Conservation (phyloP, 1,140 invertebrate genomes). For the Stegodyphus mimosarum region DNA sequence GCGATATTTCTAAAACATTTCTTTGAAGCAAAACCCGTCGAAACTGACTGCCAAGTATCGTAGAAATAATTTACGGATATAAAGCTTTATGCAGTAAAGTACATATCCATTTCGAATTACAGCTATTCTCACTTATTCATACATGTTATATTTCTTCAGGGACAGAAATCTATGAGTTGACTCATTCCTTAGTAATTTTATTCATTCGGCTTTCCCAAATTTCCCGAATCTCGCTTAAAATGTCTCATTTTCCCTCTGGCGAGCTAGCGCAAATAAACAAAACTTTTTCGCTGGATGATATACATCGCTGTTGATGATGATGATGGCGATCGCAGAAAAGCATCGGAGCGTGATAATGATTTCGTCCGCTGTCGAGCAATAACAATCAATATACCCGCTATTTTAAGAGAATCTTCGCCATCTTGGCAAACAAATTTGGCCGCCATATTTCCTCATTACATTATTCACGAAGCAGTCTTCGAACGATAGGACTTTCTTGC, state of each 20-base stretch:
- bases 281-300: not conserved
- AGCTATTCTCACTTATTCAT: too few relatives aligned
- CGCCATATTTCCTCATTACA: not conserved
- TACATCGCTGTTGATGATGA: slow-evolving; percentile 11
- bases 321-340: slow-evolving; percentile 1
- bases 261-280: not conserved
- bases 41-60: too few relatives aligned
- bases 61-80: too few relatives aligned
- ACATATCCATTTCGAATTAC: too few relatives aligned
- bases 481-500: not conserved
- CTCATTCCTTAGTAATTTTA: not conserved
- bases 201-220: not conserved
- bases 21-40: too few relatives aligned
- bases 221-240: not conserved
- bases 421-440: slow-evolving; percentile 23
- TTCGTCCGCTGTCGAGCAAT: slow-evolving; percentile 35
- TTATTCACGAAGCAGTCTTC: not conserved
- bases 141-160: too few relatives aligned
- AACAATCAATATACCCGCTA: slow-evolving; percentile 35
- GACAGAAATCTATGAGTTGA: too few relatives aligned
- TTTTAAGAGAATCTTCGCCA: slow-evolving; percentile 29
- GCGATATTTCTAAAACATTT: too few relatives aligned
- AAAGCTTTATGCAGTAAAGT: too few relatives aligned
- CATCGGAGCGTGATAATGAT: slow-evolving; percentile 27
- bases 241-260: not conserved